Evolutionary conservation across 1,140 invertebrate species (phyloP), one percentile per base, ranked within the genome.

Genomic region (Cydia splendana): DNA sequence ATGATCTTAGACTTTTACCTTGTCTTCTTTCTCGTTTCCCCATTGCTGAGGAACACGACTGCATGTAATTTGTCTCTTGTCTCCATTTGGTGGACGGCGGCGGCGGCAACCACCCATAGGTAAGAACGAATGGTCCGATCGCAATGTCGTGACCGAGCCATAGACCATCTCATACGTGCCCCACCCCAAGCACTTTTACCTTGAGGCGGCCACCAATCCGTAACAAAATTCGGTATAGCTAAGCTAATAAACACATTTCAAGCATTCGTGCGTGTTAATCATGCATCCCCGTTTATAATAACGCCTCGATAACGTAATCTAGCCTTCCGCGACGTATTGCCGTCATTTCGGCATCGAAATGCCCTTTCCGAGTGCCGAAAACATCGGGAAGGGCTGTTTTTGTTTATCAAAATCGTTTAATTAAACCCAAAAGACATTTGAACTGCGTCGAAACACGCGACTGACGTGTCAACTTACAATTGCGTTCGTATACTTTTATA

Each of bases 371-470:
- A 38, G 67, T 45, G 67, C 67, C 67, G 67, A 71, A 71, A 71
- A 53, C 74, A 75, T 75, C 74, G 65, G 67, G 77, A 69, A 73
- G 75, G 77, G 75, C 76, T 81, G 78, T 82, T 75, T 81, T 77
- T 81, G 77, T 82, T 73, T 82, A 79, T 82, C 75, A 75, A 75
- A 81, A 79, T 81, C 77, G 73, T 81, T 82, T 78, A 81, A 80
- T 80, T 81, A 79, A 79, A 69, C 20, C 28, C 75, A 38, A 75
- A 65, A 75, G 75, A 65, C 71, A 77, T 73, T 75, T 51, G 75
- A 78, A 81, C 30, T 48, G 75, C 71, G 2, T 2, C 34, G 4
- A 15, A 42, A 38, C 81, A 81, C 80, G 80, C 80, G 15, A 79
- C 28, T 48, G 53, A 75, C 71, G 67, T 67, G 48, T 75, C 74